A percentile compares a stretch with the other conserved stretches of the same genome.
phyloP scores from a whole-genome alignment of 2,797 vertebrate species.

The Pipistrellus nathusii region DNA sequence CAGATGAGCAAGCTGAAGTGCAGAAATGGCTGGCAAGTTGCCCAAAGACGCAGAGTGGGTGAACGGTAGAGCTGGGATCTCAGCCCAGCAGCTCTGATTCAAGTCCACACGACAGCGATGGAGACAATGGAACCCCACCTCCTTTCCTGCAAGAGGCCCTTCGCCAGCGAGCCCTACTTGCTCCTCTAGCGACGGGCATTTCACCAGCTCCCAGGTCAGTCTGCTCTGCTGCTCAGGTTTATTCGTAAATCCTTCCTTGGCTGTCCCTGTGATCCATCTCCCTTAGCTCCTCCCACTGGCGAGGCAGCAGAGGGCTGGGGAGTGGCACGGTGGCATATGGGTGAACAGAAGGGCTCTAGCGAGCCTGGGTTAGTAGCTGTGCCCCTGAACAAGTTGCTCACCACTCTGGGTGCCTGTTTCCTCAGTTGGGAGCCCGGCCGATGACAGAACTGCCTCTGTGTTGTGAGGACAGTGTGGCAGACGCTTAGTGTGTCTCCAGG shows the following conservation, averaged over 20 bases:
- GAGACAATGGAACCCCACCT: neutral
- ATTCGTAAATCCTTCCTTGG: neutral
- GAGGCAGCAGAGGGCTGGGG: neutral
- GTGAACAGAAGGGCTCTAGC: neutral
- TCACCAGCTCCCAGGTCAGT: neutral
- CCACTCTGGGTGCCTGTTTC: neutral
- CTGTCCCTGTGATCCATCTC: neutral
- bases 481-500: neutral
- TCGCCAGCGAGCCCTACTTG: neutral
- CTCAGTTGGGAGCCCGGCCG: neutral
- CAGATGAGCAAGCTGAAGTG: neutral
- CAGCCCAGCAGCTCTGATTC: neutral
- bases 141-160: neutral
- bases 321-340: neutral
- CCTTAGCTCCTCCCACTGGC: neutral
- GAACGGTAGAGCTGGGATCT: neutral
- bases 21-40: constrained; percentile 23
- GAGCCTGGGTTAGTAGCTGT: neutral
- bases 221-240: neutral
- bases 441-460: rapidly evolving
- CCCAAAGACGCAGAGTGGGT: neutral
- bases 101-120: neutral
- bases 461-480: neutral
- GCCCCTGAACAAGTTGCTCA: neutral
- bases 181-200: neutral